These are phyloP conservation scores for Embiotoca jacksoni DNA, from an alignment of 2,113 vertebrate genomes.

Conservation along the genomic window DNA sequence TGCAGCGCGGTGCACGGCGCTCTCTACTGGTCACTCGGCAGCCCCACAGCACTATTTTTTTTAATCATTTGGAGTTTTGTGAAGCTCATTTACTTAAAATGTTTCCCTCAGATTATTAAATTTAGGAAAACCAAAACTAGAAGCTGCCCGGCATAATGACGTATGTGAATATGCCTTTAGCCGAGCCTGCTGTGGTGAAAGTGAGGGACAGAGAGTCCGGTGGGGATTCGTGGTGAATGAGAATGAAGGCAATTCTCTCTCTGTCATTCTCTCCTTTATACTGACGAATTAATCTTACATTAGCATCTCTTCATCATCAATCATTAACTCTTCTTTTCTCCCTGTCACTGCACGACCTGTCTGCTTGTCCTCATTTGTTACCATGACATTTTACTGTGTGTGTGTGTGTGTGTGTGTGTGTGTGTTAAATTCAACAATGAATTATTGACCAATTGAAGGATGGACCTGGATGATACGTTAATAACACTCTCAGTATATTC, in stretches of 20 bases:
- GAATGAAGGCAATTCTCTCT: constrained; percentile 32
- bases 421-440: constrained; percentile 21
- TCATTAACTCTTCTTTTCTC: constrained; percentile 82
- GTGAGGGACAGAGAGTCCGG: constrained; percentile 1
- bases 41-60: not conserved
- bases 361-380: constrained; percentile 66
- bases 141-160: not conserved
- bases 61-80: not conserved
- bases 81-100: not conserved
- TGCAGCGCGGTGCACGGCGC: constrained; percentile 47
- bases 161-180: not conserved
- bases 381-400: constrained; percentile 73
- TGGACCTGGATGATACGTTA: not conserved
- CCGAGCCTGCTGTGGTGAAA: constrained; percentile 5
- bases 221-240: constrained; percentile 27
- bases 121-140: not conserved
- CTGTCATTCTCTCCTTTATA: constrained; percentile 44
- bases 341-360: constrained; percentile 54
- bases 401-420: not conserved
- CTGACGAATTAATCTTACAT: constrained; percentile 87
- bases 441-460: constrained; percentile 11
- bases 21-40: constrained; percentile 53
- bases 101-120: not conserved
- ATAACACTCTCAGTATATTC: not conserved
- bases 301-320: constrained; percentile 85